Base-by-base conservation (phyloP, 2,113 vertebrate genomes). In the Megaceryle torquata region DNA sequence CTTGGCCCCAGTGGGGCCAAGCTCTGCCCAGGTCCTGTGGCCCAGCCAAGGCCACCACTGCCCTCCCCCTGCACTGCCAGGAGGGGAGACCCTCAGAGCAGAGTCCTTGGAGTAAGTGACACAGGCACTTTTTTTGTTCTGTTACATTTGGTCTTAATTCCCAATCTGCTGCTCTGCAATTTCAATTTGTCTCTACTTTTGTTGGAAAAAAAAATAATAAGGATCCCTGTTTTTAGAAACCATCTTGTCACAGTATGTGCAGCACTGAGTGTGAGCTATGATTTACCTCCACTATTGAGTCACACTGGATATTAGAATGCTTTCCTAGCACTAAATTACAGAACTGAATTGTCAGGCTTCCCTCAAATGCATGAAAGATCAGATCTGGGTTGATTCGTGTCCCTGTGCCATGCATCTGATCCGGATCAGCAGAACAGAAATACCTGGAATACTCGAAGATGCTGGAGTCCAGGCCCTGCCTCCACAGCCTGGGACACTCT, bases 81-180 rank as follows among this genome's bases (percentile, higher is more conserved):
- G 25, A 43, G 37, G 19, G 12, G 11, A 37, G 20, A 56, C 25
- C 43, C 44, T 39, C 53, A 8, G 74, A 12, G 53, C 50, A 29
- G 9, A 15, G 41, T 26, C 56, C 48, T 56, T 17, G 9, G 15
- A 39, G 24, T 2, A 26, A 71, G 48, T 2, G 10, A 13, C 18
- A 19, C 0, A 0, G 15, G 11, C 0, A 0, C 22, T n/a, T 37
- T 25, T 50, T 9, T n/a, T 20, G 4, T 44, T 9, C 37, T 24
- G 4, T 31, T 28, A 28, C 46, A 4, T n/a, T 26, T 22, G 31
- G 10, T 29, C 29, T 6, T 22, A 17, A 51, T 60, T 61, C 56
- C 13, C 24, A 33, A 4, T 41, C 60, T 50, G 20, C 53, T 83
- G 16, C 48, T 57, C 44, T 6, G 7, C 44, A 39, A 6, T 29